Evolutionary conservation across 1,140 invertebrate genomes (phyloP).

Genomic region (Drosophila pachea): DNA sequence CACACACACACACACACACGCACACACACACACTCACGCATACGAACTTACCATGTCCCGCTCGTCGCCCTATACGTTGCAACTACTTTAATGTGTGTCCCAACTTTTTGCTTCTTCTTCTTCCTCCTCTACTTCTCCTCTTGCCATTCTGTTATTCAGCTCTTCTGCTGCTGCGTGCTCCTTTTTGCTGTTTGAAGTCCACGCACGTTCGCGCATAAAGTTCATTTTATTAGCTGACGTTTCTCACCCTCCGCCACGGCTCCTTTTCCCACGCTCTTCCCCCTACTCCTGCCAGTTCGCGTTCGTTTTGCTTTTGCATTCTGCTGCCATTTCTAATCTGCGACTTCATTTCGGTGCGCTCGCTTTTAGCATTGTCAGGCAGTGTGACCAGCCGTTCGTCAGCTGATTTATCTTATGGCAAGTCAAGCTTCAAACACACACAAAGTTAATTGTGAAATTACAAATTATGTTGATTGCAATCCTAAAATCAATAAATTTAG

Average conservation of each 20-base stretch:
- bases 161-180: not conserved
- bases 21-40: not conserved
- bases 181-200: constrained; percentile 42
- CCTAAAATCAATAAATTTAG: too few relatives aligned
- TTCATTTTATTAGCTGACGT: constrained; percentile 74
- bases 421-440: too few relatives aligned
- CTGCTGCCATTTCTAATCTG: constrained; percentile 38
- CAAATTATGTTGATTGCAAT: too few relatives aligned
- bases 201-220: constrained; percentile 72
- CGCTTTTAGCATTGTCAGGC: not conserved
- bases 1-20: not conserved
- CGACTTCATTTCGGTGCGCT: constrained; percentile 4
- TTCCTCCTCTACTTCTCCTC: too few relatives aligned
- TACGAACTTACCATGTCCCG: not conserved
- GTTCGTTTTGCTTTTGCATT: constrained; percentile 33
- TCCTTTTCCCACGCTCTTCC: not conserved
- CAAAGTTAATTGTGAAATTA: too few relatives aligned
- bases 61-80: not conserved
- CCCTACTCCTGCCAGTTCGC: too few relatives aligned
- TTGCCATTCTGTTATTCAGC: too few relatives aligned
- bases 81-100: constrained; percentile 3
- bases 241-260: constrained; percentile 30
- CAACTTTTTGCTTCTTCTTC: not conserved
- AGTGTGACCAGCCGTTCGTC: constrained; percentile 25
- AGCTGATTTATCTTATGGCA: not conserved